Base-by-base conservation (phyloP, 2,888 invertebrate species). In the Hyposoter dolosus region DNA sequence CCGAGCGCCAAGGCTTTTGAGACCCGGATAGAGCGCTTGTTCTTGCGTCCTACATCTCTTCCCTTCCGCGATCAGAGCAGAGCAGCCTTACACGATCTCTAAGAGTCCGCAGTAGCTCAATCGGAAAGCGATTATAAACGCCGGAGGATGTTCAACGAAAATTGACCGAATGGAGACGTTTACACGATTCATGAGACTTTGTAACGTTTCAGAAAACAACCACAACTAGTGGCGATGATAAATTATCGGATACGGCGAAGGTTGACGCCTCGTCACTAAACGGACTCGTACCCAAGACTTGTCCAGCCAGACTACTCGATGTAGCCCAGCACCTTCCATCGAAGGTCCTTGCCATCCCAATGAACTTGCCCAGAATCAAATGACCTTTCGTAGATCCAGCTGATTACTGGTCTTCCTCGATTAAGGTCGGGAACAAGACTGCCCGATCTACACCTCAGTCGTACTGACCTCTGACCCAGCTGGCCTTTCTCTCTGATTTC, bases 401-500 rank as follows among this genome's bases (percentile, higher is more conserved):
- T 50, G 76, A 77, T 83, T 80, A 63, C 77, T 63, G 60, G 83
- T 83, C 81, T 74, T 47, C 50, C 74, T 35, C 83, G 83, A 86
- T 83, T 86, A 83, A 83, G 83, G 81, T 83, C 74, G 74, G 56
- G 74, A 53, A 85, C 74, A 68, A 81, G 66, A 80, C 63, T 82
- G 78, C 78, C 82, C 81, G 82, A 81, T 86, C 68, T 76, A 71
- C 75, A 83, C 76, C 87, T 84, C 83, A 74, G 78, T 81, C 86
- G 72, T 53, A 75, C 71, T 83, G 89, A 88, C 83, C 88, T 84
- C 83, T 87, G 85, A 87, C 89, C 90, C 88, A 89, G 85, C 84
- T 81, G 75, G 74, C 72, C 82, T 28, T 15, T 60, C 60, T 60
- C 28, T 60, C 60, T 60, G 5, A 40, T 40, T 40, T 40, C 5